Base-by-base conservation (phyloP, 2,888 invertebrate species). In the Camponotus fellah region DNA sequence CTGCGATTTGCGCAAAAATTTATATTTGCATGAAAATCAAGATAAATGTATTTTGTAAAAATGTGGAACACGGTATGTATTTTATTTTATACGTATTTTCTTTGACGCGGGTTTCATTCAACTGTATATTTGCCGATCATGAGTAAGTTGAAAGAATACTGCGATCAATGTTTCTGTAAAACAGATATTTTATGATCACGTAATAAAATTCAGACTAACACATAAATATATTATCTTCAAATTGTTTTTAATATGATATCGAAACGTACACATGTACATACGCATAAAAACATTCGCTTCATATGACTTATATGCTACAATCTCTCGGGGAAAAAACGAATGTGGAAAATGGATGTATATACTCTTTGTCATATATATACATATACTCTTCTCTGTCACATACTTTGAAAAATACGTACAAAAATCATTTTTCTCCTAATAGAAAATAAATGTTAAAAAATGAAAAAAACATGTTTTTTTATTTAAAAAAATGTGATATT, bases 141-240 rank as follows among this genome's bases (percentile, higher is more conserved):
- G 17, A 80, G 60, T 46, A 60, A 60, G 17, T 17, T 60, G 17
- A 60, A 71, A 79, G 17, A 65, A 60, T 43, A 40, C 56, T 43
- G 53, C 14, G 34, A 34, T 32, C 32, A 37, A 56, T 34, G 34
- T 69, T 69, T 0, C 12, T 32, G 21, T 26, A 32, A 69, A 68
- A n/a, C 2, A 0, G 10, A 58, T 43, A 58, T 69, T 79, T 56
- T 68, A 56, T 17, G 17, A 76, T 21, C 14, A 3, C 34, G 9
- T 34, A 71, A 40, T 37, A 26, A 72, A 72, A 56, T 46, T 46
- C 46, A 2, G 32, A 12, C 5, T 32, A 34, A 32, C 2, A 66
- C 46, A 56, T 8, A 32, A 5, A 6, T 34, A 21, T 12, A 56
- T 14, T 12, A 56, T 21, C n/a, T 53, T 69, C 12, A 49, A 37